These are phyloP conservation scores for Actias luna DNA, from an alignment of 2,888 invertebrate genomes.

Conservation along the genomic window DNA sequence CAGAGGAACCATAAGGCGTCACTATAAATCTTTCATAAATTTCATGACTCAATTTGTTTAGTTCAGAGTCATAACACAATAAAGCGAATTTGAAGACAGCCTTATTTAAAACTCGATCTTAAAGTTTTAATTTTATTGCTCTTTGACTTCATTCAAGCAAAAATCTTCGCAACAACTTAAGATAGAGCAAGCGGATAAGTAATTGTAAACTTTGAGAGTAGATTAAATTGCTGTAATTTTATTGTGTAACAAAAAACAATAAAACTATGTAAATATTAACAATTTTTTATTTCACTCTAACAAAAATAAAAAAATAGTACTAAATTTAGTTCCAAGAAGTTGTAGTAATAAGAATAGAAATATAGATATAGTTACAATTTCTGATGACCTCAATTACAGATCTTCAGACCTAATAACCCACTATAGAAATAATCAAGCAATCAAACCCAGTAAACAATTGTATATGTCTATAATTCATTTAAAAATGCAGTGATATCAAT, in stretches of 20 bases:
- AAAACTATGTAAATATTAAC: no score
- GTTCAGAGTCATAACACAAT: slow-evolving; percentile 46
- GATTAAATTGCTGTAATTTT: background rate
- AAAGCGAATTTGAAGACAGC: slow-evolving; percentile 38
- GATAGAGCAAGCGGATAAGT: background rate
- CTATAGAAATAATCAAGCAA: no score
- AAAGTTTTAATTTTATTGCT: slow-evolving; percentile 26
- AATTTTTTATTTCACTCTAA: no score
- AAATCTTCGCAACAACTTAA: slow-evolving; percentile 13
- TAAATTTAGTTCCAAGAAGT: no score
- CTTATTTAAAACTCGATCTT: slow-evolving; percentile 29
- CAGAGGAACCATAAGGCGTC: slow-evolving; percentile 44
- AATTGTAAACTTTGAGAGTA: background rate
- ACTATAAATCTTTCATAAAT: slow-evolving; percentile 54
- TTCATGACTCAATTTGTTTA: slow-evolving; percentile 58
- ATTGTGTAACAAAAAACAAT: background rate
- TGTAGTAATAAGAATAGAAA: no score
- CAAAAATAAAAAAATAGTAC: no score
- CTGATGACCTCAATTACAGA: no score
- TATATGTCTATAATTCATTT: no score
- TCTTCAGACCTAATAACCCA: no score
- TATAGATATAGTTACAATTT: no score
- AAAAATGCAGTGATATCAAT: no score
- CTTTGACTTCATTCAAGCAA: slow-evolving; percentile 8
- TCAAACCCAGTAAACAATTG: no score